These are phyloP conservation scores for Cricetomys ansorgei DNA, from an alignment of 2,113 vertebrate genomes.

Conservation along the genomic window DNA sequence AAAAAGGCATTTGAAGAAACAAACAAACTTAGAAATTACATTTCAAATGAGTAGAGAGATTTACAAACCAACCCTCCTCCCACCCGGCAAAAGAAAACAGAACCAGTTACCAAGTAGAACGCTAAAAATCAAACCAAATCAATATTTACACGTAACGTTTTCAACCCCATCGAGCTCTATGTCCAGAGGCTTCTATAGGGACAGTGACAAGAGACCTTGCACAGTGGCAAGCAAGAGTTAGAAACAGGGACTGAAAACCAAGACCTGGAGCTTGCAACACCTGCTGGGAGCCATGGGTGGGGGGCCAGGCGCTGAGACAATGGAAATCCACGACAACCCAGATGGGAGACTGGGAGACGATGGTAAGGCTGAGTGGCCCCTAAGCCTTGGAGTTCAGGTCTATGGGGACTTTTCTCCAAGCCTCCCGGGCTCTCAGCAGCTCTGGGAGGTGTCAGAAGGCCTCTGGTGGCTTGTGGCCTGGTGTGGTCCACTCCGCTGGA, in stretches of 20 bases:
- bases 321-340: slow-evolving; percentile 60
- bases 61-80: slow-evolving; percentile 77
- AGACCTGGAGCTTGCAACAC: slow-evolving; percentile 24
- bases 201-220: slow-evolving; percentile 44
- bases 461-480: slow-evolving; percentile 71
- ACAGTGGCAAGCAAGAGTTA: slow-evolving; percentile 71
- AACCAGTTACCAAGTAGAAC: slow-evolving; percentile 83
- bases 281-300: not conserved
- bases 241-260: slow-evolving; percentile 61
- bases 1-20: slow-evolving; percentile 76
- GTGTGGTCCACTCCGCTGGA: slow-evolving; percentile 54
- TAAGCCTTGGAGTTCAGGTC: not conserved
- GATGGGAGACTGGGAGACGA: slow-evolving; percentile 40
- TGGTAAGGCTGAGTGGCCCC: slow-evolving; percentile 63
- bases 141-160: slow-evolving; percentile 86
- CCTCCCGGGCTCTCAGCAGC: slow-evolving; percentile 27
- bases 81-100: slow-evolving; percentile 78
- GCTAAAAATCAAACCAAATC: slow-evolving; percentile 79
- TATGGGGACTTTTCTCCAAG: slow-evolving; percentile 34
- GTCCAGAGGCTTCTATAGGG: slow-evolving; percentile 56
- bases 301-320: slow-evolving; percentile 24
- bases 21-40: slow-evolving; percentile 86
- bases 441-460: slow-evolving; percentile 69
- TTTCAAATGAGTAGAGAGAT: slow-evolving; percentile 84
- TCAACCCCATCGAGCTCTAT: slow-evolving; percentile 55